Conservation (phyloP, 2,113 vertebrate species). For the Pelecanoides urinatrix region DNA sequence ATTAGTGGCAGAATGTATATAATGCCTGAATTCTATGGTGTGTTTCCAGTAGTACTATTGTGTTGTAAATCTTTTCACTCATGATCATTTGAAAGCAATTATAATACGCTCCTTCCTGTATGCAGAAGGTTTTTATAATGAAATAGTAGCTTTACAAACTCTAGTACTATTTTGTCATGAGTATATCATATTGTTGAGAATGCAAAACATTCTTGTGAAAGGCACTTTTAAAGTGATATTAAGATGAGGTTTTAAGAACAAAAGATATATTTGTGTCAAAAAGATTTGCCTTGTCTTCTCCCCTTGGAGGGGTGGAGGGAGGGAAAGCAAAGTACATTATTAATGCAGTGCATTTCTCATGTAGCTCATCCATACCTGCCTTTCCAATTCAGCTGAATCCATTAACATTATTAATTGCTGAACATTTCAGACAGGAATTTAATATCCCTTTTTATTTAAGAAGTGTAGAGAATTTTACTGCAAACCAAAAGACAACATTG, state of each 20-base stretch:
- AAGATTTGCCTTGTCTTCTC: neutral
- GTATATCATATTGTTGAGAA: neutral
- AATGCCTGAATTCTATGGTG: neutral
- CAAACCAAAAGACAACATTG: neutral
- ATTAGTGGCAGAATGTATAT: neutral
- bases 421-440: neutral
- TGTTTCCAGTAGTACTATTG: neutral
- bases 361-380: neutral
- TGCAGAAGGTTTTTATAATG: neutral
- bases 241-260: neutral
- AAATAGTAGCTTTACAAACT: neutral
- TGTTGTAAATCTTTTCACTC: neutral
- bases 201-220: neutral
- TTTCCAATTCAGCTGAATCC: neutral
- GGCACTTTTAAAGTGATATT: neutral
- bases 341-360: neutral
- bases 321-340: neutral
- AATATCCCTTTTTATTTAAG: neutral
- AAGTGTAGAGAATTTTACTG: neutral
- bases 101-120: neutral
- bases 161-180: neutral
- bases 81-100: neutral
- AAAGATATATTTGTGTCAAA: neutral
- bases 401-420: constrained; percentile 8
- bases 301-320: neutral